Evolutionary conservation across 2,888 invertebrate species (phyloP), one percentile per base, ranked within the genome.

Genomic region (Xanthostigma xanthostigma): DNA sequence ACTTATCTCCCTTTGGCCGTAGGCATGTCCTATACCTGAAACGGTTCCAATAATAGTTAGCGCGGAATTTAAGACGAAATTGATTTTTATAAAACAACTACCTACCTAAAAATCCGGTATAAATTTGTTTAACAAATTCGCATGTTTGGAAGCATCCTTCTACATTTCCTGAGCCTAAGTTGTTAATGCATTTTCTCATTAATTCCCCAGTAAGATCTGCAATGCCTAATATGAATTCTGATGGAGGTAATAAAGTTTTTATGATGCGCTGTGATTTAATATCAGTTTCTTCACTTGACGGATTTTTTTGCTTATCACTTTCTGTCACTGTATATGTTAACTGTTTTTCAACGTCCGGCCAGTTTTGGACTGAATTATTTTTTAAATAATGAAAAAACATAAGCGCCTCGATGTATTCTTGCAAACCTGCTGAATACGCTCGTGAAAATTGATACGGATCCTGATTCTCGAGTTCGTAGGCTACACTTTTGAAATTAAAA

Each of bases 191-290:
- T 56, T 82, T 78, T 45, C 93, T 73, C 93, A 94, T 94, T 41
- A 93, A 64, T 64, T 94, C 94, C 0, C 93, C 93, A 0, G 89
- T 90, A 34, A 92, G 71, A 67, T 94, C 93, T 1, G 84, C 84
- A 36, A 93, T 65, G 0, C 93, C 93, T 39, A 93, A 66, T 60
- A 93, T 68, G 55, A 72, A 81, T 53, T 81, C 80, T 36, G 60
- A 60, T 1, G 71, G 70, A 11, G 68, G 66, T 46, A 74, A 58
- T 13, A 67, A 54, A 27, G 70, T 55, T 8, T 50, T 39, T 41
- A 60, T 50, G 1, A 51, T 43, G 3, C 41, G 51, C 36, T 41
- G 47, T 36, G 59, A 48, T 42, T 56, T 50, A 12, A 49, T 50
- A 2, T 36, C 49, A 34, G 38, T 48, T 17, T 55, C 54, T 36